phyloP scores from a whole-genome alignment of 2,888 invertebrate species.

The Tenthredo amoena region DNA sequence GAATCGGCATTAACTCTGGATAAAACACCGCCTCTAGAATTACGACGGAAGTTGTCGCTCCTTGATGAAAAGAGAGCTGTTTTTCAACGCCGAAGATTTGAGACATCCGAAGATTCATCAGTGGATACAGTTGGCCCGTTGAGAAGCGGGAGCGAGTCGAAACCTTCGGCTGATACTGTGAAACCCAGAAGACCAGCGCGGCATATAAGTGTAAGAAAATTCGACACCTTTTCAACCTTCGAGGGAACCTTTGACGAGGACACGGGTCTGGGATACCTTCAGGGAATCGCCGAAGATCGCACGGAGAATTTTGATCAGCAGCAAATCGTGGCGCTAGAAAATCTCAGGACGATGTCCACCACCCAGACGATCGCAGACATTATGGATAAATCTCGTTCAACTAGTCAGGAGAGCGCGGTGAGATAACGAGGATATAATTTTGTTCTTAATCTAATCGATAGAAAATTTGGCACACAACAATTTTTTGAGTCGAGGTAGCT shows the following conservation, averaged over 20 bases:
- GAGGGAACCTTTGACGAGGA: constrained; percentile 74
- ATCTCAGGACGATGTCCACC: constrained; percentile 39
- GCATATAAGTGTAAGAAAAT: constrained; percentile 72
- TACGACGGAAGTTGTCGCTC: constrained; percentile 68
- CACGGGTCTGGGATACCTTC: constrained; percentile 69
- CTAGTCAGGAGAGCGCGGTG: constrained; percentile 70
- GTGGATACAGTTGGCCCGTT: constrained; percentile 66
- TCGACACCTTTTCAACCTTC: constrained; percentile 74
- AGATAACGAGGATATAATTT: constrained; percentile 56
- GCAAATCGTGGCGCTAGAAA: constrained; percentile 54
- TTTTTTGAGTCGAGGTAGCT: too few relatives aligned
- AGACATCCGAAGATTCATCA: constrained; percentile 66
- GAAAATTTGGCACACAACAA: neutral
- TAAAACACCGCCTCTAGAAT: constrained; percentile 66
- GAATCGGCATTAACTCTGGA: constrained; percentile 63
- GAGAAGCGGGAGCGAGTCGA: constrained; percentile 30
- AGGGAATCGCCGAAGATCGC: constrained; percentile 69
- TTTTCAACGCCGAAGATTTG: constrained; percentile 70
- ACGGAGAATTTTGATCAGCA: constrained; percentile 62
- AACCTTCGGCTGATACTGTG: constrained; percentile 22
- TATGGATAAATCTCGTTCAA: constrained; percentile 64
- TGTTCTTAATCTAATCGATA: neutral
- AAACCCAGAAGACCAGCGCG: constrained; percentile 44
- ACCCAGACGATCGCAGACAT: constrained; percentile 47
- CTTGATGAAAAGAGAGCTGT: constrained; percentile 73